Evolutionary conservation across 2,797 vertebrate genomes (phyloP).

Genomic region (Sebastes alutus): DNA sequence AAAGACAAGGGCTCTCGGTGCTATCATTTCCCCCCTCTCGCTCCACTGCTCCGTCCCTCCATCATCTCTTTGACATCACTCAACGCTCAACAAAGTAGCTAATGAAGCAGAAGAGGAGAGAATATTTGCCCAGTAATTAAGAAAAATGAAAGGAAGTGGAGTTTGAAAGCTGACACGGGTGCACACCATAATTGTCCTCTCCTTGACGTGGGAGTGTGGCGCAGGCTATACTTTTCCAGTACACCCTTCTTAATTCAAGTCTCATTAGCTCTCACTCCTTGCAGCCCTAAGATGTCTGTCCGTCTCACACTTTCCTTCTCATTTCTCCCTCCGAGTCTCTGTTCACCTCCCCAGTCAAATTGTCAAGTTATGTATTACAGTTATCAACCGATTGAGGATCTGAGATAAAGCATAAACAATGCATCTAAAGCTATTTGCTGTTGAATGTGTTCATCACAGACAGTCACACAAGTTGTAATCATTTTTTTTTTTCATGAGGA

Average conservation of each 20-base stretch:
- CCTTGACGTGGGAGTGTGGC: constrained; percentile 56
- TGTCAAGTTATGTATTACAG: constrained; percentile 33
- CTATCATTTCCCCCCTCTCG: constrained; percentile 59
- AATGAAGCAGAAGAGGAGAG: constrained; percentile 82
- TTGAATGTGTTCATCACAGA: constrained; percentile 1
- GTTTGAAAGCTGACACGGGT: constrained; percentile 76
- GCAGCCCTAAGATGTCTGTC: constrained; percentile 18
- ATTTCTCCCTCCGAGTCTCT: constrained; percentile 1
- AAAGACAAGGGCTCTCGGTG: constrained; percentile 63
- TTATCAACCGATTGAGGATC: background rate
- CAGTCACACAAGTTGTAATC: background rate
- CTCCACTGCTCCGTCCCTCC: constrained; percentile 75
- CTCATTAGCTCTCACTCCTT: constrained; percentile 48
- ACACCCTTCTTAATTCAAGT: constrained; percentile 40
- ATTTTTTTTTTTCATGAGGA: background rate
- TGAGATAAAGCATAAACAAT: background rate
- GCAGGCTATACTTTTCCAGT: constrained; percentile 54
- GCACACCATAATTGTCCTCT: constrained; percentile 79
- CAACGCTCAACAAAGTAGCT: constrained; percentile 83
- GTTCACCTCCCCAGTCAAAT: constrained; percentile 6
- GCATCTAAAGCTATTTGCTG: background rate
- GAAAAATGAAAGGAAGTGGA: constrained; percentile 83
- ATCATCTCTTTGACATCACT: constrained; percentile 82
- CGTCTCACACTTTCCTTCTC: background rate
- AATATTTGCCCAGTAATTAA: constrained; percentile 83